Conservation (phyloP, 2,113 vertebrate species). For the Bagarius yarrelli region DNA sequence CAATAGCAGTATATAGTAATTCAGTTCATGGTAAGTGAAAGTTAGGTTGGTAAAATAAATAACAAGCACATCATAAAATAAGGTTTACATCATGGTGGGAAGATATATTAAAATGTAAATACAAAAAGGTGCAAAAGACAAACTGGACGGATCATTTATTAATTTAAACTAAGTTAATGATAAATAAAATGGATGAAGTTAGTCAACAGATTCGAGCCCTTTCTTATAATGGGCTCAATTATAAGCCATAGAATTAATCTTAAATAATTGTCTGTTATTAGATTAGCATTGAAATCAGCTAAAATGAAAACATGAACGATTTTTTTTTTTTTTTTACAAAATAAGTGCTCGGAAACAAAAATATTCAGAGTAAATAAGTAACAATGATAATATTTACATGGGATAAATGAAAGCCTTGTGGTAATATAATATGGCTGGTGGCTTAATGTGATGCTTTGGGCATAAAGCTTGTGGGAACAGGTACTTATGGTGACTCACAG, state of each 20-base stretch:
- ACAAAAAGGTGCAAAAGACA: conserved; percentile 42
- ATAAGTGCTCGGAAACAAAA: conserved; percentile 52
- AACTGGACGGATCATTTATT: conserved; percentile 10
- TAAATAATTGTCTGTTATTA: conserved; percentile 21
- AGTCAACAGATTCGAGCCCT: conserved; percentile 8
- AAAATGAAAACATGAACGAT: conserved; percentile 22
- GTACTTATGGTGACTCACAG: conserved; percentile 17
- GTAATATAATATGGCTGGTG: conserved; percentile 11
- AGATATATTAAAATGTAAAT: conserved; percentile 41
- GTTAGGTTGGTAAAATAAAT: conserved; percentile 48
- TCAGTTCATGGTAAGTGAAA: conserved; percentile 35
- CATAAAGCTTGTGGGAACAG: conserved; percentile 9
- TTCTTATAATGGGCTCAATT: conserved; percentile 16
- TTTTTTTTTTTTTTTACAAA: conserved; percentile 52
- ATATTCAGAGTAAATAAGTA: conserved; percentile 38
- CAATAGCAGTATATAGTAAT: conserved; percentile 28
- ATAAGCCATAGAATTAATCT: conserved; percentile 9
- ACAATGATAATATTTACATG: conserved; percentile 4
- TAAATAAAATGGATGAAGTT: conserved; percentile 22
- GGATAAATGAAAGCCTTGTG: background rate
- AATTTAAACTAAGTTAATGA: background rate
- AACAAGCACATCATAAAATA: conserved; percentile 47
- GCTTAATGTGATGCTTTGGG: background rate
- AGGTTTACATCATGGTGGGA: conserved; percentile 30
- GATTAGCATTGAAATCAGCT: conserved; percentile 19